Base-by-base conservation (phyloP, 1,140 invertebrate genomes). In the Listronotus oregonensis region DNA sequence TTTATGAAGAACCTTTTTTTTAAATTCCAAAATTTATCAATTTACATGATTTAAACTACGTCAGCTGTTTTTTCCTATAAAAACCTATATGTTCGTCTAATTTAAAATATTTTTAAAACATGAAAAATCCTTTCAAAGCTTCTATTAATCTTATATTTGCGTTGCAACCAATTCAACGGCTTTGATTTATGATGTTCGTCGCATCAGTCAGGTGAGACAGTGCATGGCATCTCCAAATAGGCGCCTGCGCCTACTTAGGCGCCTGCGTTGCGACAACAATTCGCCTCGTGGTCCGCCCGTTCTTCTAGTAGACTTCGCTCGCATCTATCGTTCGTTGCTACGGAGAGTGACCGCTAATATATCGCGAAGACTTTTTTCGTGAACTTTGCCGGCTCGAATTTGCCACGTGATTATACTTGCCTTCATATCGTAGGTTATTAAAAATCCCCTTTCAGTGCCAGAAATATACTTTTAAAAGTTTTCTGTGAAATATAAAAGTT, bases 221-320 rank as follows among this genome's bases (percentile, higher is more conserved):
- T 71, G 71, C 67, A 68, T 67, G 66, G 49, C 66, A 66, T 50
- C 65, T 68, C 64, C 31, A 46, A 42, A 57, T 63, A 65, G 61
- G 72, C 72, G 73, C 71, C 50, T 40, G 74, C 73, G 65, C 68
- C 37, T 55, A 49, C 44, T 18, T 21, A 39, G 56, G 72, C 75
- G 72, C 73, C 67, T 56, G 74, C 73, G 72, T 73, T 67, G 32
- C 64, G 52, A 65, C 59, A 47, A 52, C 52, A 66, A 65, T 66
- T 69, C 66, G 66, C 76, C 75, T 73, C 76, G 76, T 77, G 76
- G 75, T 71, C 69, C 66, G 64, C 68, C 73, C 69, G 72, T 69
- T 67, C 73, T 75, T 72, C 73, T 73, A 76, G 75, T 77, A 76
- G 76, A 77, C 76, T 73, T 72, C 71, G 73, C 61, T 72, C 70